Conservation (phyloP, 2,888 invertebrate species). For the Eupithecia abbreviata region DNA sequence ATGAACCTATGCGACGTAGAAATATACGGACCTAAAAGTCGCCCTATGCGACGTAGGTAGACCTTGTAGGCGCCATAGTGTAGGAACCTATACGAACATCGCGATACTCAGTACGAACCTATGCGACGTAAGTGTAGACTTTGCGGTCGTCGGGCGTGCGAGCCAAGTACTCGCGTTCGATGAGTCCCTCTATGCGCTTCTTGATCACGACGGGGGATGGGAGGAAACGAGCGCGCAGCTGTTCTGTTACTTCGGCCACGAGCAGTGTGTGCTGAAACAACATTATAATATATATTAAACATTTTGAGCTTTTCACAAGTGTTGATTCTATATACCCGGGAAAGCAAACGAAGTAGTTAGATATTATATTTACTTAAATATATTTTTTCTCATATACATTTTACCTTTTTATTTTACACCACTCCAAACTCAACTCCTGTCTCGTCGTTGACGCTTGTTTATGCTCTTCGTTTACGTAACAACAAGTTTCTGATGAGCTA, state of each 20-base stretch:
- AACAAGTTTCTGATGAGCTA: neutral
- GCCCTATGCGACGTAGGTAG: conserved; percentile 95
- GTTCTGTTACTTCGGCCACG: conserved; percentile 98
- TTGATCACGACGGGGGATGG: conserved; percentile 99
- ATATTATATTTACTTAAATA: too few relatives aligned
- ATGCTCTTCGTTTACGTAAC: too few relatives aligned
- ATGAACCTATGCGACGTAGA: neutral
- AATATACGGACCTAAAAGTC: conserved; percentile 16
- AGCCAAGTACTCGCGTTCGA: conserved; percentile 99
- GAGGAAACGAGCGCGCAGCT: conserved; percentile 97
- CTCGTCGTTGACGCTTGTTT: too few relatives aligned
- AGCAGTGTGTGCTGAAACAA: conserved; percentile 91
- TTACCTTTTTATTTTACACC: too few relatives aligned
- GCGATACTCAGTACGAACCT: conserved; percentile 64
- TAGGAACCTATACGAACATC: conserved; percentile 16
- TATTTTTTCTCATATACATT: too few relatives aligned
- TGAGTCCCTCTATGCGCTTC: conserved; percentile 99
- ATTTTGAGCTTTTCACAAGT: neutral
- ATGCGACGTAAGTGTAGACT: conserved; percentile 98
- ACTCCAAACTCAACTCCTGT: too few relatives aligned
- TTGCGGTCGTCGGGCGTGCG: conserved; percentile 98
- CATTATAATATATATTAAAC: neutral
- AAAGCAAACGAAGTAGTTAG: too few relatives aligned
- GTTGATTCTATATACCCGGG: too few relatives aligned
- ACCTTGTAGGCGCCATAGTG: conserved; percentile 94